A percentile compares a stretch with the other conserved stretches of the same genome.
phyloP scores from a whole-genome alignment of 1,140 invertebrate genomes.

The Saccostrea echinata region DNA sequence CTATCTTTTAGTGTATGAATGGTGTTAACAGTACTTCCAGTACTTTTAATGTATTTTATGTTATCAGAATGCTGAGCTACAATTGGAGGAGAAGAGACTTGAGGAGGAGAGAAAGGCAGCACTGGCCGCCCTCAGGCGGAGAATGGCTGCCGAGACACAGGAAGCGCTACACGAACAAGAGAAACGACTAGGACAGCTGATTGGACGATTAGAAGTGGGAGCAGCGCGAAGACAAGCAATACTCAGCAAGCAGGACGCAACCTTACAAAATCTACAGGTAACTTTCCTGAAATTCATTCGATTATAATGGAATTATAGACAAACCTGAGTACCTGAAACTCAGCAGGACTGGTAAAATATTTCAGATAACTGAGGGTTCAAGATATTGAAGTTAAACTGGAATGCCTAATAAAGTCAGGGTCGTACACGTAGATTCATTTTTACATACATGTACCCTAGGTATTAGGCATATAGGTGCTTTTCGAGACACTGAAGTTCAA shows the following conservation, averaged over 20 bases:
- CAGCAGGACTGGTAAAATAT: no score
- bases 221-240: constrained; percentile 74
- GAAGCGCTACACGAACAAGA: constrained; percentile 73
- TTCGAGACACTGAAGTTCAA: no score
- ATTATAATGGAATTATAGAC: no score
- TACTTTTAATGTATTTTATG: no score
- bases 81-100: constrained; percentile 66
- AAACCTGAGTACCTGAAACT: no score
- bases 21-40: no score
- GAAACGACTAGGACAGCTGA: constrained; percentile 70
- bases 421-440: no score
- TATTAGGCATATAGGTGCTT: no score
- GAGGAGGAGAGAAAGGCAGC: constrained; percentile 66
- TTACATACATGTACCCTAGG: not conserved
- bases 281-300: not conserved
- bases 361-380: no score
- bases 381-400: not conserved
- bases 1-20: no score
- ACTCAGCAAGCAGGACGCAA: constrained; percentile 75
- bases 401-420: no score
- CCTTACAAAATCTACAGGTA: constrained; percentile 65
- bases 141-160: constrained; percentile 72
- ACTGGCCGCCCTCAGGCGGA: constrained; percentile 63
- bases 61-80: constrained; percentile 64
- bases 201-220: constrained; percentile 77